Evolutionary conservation across 2,113 vertebrate genomes (phyloP).

Genomic region (Chaetorhynchus papuensis): DNA sequence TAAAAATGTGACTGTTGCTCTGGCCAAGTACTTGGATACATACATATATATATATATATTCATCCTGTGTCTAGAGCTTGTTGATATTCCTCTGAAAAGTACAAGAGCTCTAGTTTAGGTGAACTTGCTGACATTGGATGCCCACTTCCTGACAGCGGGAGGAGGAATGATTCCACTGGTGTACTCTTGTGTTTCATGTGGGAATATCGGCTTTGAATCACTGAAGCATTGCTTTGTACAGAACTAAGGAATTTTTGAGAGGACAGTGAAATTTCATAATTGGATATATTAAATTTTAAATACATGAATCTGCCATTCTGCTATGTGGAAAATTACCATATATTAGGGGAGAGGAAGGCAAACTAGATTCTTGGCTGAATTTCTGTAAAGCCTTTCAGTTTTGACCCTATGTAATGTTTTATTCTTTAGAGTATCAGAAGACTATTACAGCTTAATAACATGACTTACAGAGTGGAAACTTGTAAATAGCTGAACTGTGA

Average conservation of each 20-base stretch:
- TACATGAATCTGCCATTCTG: neutral
- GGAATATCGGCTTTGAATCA: neutral
- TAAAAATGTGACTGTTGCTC: neutral
- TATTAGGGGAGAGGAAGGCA: neutral
- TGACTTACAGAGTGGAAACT: neutral
- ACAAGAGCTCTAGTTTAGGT: neutral
- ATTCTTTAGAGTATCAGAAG: neutral
- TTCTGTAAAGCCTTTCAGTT: neutral
- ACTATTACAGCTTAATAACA: neutral
- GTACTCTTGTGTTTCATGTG: neutral
- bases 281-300: neutral
- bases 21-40: neutral
- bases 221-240: neutral
- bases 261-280: neutral
- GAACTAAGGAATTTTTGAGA: neutral
- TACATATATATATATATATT: neutral
- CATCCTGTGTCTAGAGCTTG: neutral
- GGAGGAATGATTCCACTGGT: neutral
- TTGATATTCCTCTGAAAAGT: neutral
- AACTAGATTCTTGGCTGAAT: neutral
- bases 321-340: neutral
- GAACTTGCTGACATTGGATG: neutral
- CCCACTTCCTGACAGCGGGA: neutral
- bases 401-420: neutral
- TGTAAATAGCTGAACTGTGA: constrained; percentile 3